Percentiles rank a stretch among this genome's conserved stretches.
Evolutionary conservation across 2,113 vertebrate genomes (phyloP).

Genomic region (Acanthisitta chloris): DNA sequence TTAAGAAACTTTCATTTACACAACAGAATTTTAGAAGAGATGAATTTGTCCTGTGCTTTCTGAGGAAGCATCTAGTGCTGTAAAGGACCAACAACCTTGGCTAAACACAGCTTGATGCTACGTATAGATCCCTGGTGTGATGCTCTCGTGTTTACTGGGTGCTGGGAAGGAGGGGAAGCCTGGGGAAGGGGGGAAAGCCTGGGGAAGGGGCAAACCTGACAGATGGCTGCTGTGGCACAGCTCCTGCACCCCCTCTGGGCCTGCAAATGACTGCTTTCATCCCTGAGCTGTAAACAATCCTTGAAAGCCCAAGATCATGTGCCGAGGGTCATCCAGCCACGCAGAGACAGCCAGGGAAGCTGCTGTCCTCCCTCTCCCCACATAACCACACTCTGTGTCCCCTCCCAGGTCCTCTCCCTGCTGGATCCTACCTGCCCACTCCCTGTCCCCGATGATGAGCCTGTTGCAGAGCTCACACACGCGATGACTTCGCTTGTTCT

Average conservation of each 20-base stretch:
- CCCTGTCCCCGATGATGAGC: constrained; percentile 90
- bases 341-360: background rate
- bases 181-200: background rate
- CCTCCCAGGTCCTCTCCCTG: background rate
- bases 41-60: background rate
- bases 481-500: constrained; percentile 81
- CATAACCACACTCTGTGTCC: background rate
- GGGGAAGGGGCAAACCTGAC: constrained; percentile 4
- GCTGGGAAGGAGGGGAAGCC: background rate
- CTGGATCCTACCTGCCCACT: constrained; percentile 88
- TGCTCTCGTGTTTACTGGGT: background rate
- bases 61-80: background rate
- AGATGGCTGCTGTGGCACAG: constrained; percentile 66
- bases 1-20: background rate
- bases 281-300: constrained; percentile 15
- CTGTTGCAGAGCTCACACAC: constrained; percentile 85
- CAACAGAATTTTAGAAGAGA: background rate
- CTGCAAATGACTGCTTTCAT: constrained; percentile 61
- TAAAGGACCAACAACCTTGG: background rate
- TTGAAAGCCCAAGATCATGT: background rate
- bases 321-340: background rate
- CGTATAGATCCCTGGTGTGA: background rate
- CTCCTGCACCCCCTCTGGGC: constrained; percentile 41
- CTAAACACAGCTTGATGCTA: background rate
- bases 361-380: background rate